phyloP scores from a whole-genome alignment of 2,888 invertebrate genomes.

The Melolontha melolontha region DNA sequence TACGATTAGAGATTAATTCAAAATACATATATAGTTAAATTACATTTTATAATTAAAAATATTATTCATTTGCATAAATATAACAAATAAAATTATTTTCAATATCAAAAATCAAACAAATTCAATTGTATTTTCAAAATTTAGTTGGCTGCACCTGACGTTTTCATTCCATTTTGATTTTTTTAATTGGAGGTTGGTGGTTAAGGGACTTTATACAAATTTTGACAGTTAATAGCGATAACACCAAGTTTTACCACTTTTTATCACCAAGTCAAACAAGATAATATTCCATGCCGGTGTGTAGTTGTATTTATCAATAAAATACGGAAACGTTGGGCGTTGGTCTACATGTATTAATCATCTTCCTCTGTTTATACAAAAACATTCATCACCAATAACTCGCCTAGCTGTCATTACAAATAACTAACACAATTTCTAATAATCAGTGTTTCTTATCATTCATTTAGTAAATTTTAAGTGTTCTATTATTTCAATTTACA shows the following conservation, averaged over 20 bases:
- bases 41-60: no score
- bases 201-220: not conserved
- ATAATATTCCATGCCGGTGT: conserved; percentile 32
- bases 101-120: no score
- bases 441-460: not conserved
- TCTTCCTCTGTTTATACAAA: conserved; percentile 23
- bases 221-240: conserved; percentile 22
- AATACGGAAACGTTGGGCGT: conserved; percentile 35
- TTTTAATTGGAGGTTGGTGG: conserved; percentile 16
- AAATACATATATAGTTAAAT: no score
- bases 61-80: no score
- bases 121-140: not conserved
- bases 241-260: conserved; percentile 1
- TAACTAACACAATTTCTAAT: conserved; percentile 3
- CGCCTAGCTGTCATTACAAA: conserved; percentile 9
- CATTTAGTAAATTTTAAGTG: conserved; percentile 17
- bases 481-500: conserved; percentile 5
- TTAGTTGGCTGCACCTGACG: not conserved
- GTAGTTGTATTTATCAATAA: conserved; percentile 35
- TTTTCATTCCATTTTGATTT: not conserved
- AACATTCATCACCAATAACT: conserved; percentile 4
- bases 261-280: conserved; percentile 34
- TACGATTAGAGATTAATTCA: no score
- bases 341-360: conserved; percentile 28
- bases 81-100: no score